These are phyloP conservation scores for Ennomos fuscantarius DNA, from an alignment of 2,888 invertebrate genomes.

Conservation along the genomic window DNA sequence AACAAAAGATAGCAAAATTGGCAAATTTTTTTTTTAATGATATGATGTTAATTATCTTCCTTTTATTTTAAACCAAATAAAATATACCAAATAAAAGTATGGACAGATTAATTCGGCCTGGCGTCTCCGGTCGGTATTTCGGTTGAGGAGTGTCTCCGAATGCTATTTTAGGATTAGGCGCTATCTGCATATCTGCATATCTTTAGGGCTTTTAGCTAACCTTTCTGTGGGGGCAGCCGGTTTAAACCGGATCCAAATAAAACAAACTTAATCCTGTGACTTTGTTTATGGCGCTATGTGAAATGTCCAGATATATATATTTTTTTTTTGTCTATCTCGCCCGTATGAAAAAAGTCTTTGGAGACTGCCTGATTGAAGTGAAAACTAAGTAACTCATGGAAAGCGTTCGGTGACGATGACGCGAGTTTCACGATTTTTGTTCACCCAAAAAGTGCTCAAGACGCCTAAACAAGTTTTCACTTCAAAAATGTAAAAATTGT, in stretches of 20 bases:
- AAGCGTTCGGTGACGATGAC: too few species aligned
- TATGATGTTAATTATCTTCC: neutral
- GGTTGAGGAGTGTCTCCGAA: slow-evolving; percentile 15
- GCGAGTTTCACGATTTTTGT: too few species aligned
- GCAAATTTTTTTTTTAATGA: slow-evolving; percentile 1
- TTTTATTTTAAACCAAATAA: neutral
- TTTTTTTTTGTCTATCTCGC: too few species aligned
- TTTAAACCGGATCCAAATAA: slow-evolving; percentile 2
- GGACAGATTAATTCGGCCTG: slow-evolving; percentile 18
- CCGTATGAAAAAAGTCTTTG: too few species aligned
- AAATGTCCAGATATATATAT: too few species aligned
- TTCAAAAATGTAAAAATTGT: too few species aligned
- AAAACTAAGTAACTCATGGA: too few species aligned
- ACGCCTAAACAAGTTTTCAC: too few species aligned
- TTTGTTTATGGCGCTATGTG: too few species aligned
- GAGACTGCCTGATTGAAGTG: too few species aligned
- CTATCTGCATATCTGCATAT: slow-evolving; percentile 29
- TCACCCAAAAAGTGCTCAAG: too few species aligned
- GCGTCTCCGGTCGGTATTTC: slow-evolving; percentile 29
- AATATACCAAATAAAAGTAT: slow-evolving; percentile 19
- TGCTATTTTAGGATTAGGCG: slow-evolving; percentile 37
- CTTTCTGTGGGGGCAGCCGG: slow-evolving; percentile 35
- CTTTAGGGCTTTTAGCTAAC: slow-evolving; percentile 31
- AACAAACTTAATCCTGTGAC: too few species aligned
- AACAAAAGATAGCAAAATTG: neutral